Evolutionary conservation across 2,113 vertebrate species (phyloP).

Genomic region (Gyps fulvus): DNA sequence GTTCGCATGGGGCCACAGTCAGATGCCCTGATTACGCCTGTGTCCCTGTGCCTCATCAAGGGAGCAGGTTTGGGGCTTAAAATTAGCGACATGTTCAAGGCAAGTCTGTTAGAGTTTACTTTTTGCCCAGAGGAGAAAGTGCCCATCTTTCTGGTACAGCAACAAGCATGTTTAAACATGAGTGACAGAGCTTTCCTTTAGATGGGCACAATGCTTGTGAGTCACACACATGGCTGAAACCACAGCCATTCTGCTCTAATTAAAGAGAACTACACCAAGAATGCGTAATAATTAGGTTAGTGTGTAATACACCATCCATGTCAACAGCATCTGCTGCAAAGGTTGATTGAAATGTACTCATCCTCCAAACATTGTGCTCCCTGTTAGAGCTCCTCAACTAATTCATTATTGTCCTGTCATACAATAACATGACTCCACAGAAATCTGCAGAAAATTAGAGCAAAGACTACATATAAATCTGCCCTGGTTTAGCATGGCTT

Average conservation of each 20-base stretch:
- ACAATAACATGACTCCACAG: not conserved
- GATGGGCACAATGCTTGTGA: conserved; percentile 6
- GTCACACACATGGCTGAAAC: conserved; percentile 18
- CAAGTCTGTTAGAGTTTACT: not conserved
- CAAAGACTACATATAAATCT: not conserved
- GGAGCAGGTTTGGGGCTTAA: not conserved
- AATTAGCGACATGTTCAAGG: not conserved
- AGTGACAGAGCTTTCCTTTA: not conserved
- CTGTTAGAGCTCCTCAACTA: not conserved
- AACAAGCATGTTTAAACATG: not conserved
- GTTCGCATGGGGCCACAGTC: not conserved
- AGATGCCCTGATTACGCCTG: not conserved
- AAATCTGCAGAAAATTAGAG: conserved; percentile 49
- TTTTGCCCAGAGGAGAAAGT: not conserved
- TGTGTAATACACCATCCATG: not conserved
- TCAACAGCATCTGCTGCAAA: not conserved
- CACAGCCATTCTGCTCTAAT: conserved; percentile 53
- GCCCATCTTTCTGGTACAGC: not conserved
- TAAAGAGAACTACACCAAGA: conserved; percentile 58
- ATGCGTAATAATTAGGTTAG: conserved; percentile 55
- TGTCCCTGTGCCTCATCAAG: not conserved
- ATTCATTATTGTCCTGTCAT: not conserved
- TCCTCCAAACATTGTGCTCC: not conserved
- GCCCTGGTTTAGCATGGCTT: not conserved
- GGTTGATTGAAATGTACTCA: conserved; percentile 10